These are phyloP conservation scores for Lucilia cuprina DNA, from an alignment of 1,140 invertebrate species.

Conservation along the genomic window DNA sequence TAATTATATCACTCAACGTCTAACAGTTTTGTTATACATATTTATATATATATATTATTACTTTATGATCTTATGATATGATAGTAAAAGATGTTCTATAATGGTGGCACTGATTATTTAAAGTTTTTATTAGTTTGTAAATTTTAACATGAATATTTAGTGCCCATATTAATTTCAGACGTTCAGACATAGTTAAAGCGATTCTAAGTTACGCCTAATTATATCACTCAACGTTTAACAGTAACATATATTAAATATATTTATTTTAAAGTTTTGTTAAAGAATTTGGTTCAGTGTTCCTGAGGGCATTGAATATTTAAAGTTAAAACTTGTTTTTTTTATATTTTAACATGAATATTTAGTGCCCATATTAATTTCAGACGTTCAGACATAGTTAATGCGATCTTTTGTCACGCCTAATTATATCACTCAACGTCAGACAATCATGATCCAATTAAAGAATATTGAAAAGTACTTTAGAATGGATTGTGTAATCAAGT, in stretches of 20 bases:
- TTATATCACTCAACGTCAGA: constrained; percentile 62
- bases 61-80: too few relatives aligned
- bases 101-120: background rate
- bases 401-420: constrained; percentile 46
- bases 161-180: constrained; percentile 19
- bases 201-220: constrained; percentile 49
- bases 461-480: too few relatives aligned
- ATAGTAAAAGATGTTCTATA: background rate
- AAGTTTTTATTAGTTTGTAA: background rate
- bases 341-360: background rate
- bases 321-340: background rate
- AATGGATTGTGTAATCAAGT: too few relatives aligned
- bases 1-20: constrained; percentile 62
- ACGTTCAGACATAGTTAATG: constrained; percentile 41
- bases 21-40: constrained; percentile 42
- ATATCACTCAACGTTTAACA: constrained; percentile 62
- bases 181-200: constrained; percentile 44
- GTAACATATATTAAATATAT: background rate
- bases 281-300: background rate
- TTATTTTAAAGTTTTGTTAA: too few relatives aligned
- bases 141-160: background rate
- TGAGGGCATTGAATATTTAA: background rate
- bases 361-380: background rate
- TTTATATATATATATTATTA: too few relatives aligned
- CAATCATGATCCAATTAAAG: too few relatives aligned